Evolutionary conservation across 2,797 vertebrate genomes (phyloP), one percentile per base, ranked within the genome.

Genomic region (Sternarchorhynchus goeldii): DNA sequence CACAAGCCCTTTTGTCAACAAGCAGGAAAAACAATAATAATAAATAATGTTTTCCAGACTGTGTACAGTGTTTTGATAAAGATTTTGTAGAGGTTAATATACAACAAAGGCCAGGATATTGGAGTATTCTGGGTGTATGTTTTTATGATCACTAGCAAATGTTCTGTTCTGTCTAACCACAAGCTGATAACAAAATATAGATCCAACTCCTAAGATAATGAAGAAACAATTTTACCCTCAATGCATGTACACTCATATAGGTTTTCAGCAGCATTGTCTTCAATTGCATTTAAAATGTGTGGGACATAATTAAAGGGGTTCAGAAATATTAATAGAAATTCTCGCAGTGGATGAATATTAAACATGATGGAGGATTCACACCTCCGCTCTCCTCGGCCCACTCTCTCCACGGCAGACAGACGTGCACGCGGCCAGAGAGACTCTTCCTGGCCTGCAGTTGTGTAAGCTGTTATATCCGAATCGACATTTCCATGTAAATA

Each of bases 361-460:
- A 88, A 89, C 85, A 83, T 41, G 77, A 79, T 50, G 82, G 85
- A 81, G 86, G 85, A 87, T 85, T 92, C 88, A 86, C 92, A 91
- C 88, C 86, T 89, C 83, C 83, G 45, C 84, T 79, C 79, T 76
- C 85, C 83, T 88, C 86, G 87, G 75, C 81, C 81, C 74, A 32
- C 65, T 68, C 57, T 57, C 34, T n/a, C 34, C 21, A 12, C n/a
- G 0, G 79, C 75, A 81, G 69, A 78, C 81, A 77, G 74, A 77
- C 80, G 60, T 10, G 6, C 75, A 68, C 66, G 68, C 55, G 67
- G 41, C 64, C 32, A 4, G 58, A 58, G 29, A 75, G 63, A 63
- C 41, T 45, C 56, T 20, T 6, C 5, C 58, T 17, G 39, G 66
- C 64, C 67, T 25, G 67, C 10, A 29, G 76, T 50, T 25, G 55